These are phyloP conservation scores for Sebastes paucispinis DNA, from an alignment of 2,797 vertebrate species.

Conservation along the genomic window DNA sequence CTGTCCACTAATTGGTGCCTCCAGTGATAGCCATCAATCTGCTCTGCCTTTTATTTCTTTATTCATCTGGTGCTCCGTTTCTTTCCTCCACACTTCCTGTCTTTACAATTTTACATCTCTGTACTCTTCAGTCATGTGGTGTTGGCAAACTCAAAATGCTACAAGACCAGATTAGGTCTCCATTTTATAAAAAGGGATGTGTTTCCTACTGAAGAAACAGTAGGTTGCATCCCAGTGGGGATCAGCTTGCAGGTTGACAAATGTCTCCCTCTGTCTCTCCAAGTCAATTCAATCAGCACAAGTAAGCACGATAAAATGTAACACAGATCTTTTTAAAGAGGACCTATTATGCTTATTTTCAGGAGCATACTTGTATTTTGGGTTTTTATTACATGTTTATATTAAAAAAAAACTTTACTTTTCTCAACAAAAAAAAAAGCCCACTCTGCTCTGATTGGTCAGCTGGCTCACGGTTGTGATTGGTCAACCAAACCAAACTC, in stretches of 20 bases:
- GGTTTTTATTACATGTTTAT: too few species aligned
- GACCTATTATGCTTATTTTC: too few species aligned
- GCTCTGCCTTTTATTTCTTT: neutral
- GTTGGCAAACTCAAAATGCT: neutral
- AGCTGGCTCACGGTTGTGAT: too few species aligned
- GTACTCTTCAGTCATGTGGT: neutral
- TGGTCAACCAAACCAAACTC: too few species aligned
- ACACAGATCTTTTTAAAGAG: too few species aligned
- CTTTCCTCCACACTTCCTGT: neutral
- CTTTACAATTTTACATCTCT: neutral
- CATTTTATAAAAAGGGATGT: neutral
- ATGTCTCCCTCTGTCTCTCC: neutral
- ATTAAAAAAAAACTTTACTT: too few species aligned
- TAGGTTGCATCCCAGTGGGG: neutral
- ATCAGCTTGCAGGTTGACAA: neutral
- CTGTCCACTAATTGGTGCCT: conserved; percentile 8
- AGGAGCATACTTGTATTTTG: too few species aligned
- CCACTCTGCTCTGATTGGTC: too few species aligned
- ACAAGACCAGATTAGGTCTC: neutral
- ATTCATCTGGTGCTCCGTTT: neutral
- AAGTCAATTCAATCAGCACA: neutral
- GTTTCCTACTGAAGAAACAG: neutral
- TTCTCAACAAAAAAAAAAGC: too few species aligned
- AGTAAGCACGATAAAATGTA: neutral
- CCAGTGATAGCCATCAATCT: neutral